Evolutionary conservation across 2,113 vertebrate genomes (phyloP).

Genomic region (Calidris pygmaea): DNA sequence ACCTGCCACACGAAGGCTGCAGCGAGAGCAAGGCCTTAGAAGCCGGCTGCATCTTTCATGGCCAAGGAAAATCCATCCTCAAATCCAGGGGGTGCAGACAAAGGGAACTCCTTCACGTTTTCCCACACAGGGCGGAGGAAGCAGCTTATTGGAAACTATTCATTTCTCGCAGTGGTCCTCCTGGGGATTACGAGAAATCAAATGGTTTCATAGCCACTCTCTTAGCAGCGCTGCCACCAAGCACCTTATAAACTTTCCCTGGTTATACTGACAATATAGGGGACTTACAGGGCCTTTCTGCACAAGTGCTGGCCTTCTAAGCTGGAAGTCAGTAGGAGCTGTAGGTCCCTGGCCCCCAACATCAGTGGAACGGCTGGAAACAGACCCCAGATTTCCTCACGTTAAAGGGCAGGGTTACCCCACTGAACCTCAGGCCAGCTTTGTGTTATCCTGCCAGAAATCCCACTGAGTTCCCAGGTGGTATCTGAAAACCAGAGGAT

Average conservation of each 20-base stretch:
- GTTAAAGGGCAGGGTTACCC: too few relatives aligned
- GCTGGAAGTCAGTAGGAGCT: background rate
- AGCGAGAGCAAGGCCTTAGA: background rate
- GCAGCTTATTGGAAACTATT: background rate
- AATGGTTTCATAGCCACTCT: background rate
- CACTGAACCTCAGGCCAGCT: background rate
- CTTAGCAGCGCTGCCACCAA: background rate
- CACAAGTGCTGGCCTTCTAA: background rate
- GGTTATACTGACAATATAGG: background rate
- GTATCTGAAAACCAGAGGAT: background rate
- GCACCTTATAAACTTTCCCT: background rate
- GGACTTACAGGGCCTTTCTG: rapidly evolving
- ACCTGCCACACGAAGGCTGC: background rate
- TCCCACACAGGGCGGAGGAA: background rate
- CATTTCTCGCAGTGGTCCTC: background rate
- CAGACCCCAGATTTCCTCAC: background rate
- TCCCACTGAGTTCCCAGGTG: background rate
- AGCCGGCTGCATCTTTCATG: background rate
- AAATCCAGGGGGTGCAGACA: background rate
- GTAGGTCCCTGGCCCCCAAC: background rate
- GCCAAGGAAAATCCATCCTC: background rate
- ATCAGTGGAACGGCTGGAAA: background rate
- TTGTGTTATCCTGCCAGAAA: background rate
- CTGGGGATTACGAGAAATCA: background rate
- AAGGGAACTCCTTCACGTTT: background rate